Evolutionary conservation across 2,797 vertebrate genomes (phyloP), one percentile per base, ranked within the genome.

Genomic region (Capromys pilorides): DNA sequence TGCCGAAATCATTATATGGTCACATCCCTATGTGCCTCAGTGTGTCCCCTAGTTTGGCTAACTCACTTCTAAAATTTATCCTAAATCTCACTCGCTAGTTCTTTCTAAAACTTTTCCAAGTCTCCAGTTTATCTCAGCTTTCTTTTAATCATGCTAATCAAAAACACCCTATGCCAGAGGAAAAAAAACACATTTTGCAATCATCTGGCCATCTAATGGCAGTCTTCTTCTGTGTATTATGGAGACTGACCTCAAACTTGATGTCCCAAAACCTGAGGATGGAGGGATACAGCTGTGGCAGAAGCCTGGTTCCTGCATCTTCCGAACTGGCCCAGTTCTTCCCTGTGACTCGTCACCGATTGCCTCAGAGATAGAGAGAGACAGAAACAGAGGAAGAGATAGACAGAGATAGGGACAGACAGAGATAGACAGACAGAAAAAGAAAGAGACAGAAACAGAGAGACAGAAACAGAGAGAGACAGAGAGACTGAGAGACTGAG

Each of bases 41-140:
- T 41, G 75, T 69, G 93, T 91, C 62, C 51, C 33, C 33, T 77
- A 79, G 54, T 78, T 62, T 88, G 28, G 6, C 21, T 21, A 39
- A 66, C 54, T 54, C 87, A 86, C 41, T 88, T 92, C 45, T n/a
- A 28, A 71, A 71, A 90, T 86, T 5, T 67, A 24, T 81, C 49
- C 64, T 81, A 36, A 81, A 49, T 80, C 41, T 36, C 21, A 39
- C 51, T 78, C 10, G 45, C 62, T 85, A 71, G 67, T 36, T 26
- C 49, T 51, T 90, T 91, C 51, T 93, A 75, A 95, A 88, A 83
- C 33, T 85, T 78, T 86, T 88, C 51, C 31, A 61, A 59, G n/a
- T 86, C 88, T 49, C 41, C 45, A 39, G 54, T 71, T 86, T 89
- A 69, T 49, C 9, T 49, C 39, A 62, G n/a, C 6, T 19, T 45